phyloP scores from a whole-genome alignment of 1,140 invertebrate genomes.

The Adoxophyes honmai region DNA sequence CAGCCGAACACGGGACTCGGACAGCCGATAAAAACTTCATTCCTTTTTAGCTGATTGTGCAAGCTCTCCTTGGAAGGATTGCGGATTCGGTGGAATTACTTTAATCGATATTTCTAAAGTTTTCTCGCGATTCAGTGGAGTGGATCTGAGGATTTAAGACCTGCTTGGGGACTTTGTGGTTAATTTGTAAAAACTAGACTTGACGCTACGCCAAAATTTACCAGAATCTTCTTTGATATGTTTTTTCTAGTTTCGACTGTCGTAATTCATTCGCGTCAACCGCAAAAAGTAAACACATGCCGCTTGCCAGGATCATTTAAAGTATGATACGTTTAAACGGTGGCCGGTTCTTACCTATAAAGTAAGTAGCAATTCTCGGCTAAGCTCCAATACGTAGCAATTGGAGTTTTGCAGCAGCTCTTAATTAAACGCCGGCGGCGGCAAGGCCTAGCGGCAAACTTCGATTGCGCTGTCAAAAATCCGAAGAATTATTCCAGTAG shows the following conservation, averaged over 20 bases:
- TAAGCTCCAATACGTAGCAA: conserved; percentile 38
- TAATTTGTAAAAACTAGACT: neutral
- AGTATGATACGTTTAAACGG: neutral
- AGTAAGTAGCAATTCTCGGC: conserved; percentile 24
- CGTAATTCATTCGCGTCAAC: too few relatives aligned
- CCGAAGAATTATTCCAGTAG: conserved; percentile 72
- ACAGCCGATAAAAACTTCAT: conserved; percentile 64
- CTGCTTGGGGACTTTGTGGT: neutral
- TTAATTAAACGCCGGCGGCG: conserved; percentile 64
- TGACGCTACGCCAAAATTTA: neutral
- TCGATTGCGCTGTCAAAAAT: conserved; percentile 76
- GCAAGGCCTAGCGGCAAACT: conserved; percentile 62
- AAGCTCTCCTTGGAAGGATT: conserved; percentile 24
- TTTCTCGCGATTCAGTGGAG: neutral
- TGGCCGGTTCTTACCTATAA: conserved; percentile 25
- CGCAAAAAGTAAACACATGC: too few relatives aligned
- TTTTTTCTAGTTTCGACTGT: too few relatives aligned
- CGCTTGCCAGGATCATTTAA: neutral
- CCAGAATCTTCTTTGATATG: too few relatives aligned
- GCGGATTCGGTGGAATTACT: conserved; percentile 41
- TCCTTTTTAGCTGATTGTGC: conserved; percentile 55
- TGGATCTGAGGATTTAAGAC: neutral
- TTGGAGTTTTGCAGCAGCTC: conserved; percentile 46
- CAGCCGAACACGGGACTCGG: conserved; percentile 45
- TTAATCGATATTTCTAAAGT: conserved; percentile 33